Evolutionary conservation across 2,888 invertebrate species (phyloP), one percentile per base, ranked within the genome.

Genomic region (Rambutsinella grinnellia): DNA sequence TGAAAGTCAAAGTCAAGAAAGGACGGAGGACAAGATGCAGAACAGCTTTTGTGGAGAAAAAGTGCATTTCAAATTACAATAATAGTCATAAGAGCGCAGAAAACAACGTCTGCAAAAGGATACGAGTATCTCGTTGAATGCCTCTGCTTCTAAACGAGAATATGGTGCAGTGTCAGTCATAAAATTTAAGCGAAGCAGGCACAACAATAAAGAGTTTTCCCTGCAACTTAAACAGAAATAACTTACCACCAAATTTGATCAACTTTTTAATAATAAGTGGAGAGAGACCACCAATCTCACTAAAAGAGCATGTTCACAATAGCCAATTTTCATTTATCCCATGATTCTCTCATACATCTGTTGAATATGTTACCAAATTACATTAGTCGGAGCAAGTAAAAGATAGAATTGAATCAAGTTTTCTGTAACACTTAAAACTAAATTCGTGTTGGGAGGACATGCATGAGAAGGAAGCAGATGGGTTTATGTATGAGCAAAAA

Each of bases 1-100:
- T 61, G 67, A 75, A 62, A 75, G 67, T 67, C 74, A 75, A 75
- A 75, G 74, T 75, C 67, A 67, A 75, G 62, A 51, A 61, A 67
- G 74, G 72, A 71, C 71, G 53, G n/a, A 28, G 66, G 47, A 47
- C 69, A 75, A 67, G 74, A 75, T 75, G 74, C 74, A 75, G 36
- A 75, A 75, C 74, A 58, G 61, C 71, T 71, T 51, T 71, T 56
- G 57, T 51, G 63, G 19, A 60, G n/a, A 71, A 71, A 63, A 71
- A 71, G 63, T 71, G 71, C 71, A 71, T 71, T 47, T 56, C 36
- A 36, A 36, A 36, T n/a, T n/a, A 36, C 5, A 36, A 36, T 36
- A 36, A 36, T 36, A 36, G 13, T 36, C 13, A n/a, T n/a, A n/a
- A n/a, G 36, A 36, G 36, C 36, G 36, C 36, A 36, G 36, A 13